Base-by-base conservation (phyloP, 2,113 vertebrate species). In the Cyrtonyx montezumae region DNA sequence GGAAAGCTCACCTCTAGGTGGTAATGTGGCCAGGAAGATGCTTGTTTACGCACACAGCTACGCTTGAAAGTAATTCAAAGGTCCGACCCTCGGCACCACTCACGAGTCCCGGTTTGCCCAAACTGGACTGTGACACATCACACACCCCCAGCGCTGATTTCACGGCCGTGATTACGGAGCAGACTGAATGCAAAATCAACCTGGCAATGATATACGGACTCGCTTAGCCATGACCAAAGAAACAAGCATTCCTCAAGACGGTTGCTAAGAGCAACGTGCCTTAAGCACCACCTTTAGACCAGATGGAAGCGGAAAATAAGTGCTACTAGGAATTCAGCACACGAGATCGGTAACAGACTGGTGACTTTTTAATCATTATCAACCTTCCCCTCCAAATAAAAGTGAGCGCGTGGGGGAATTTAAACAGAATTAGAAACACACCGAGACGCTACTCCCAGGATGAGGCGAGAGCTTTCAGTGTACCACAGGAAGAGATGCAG, bases 191-290 rank as follows among this genome's bases (percentile, higher is more conserved):
- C 63, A 80, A 90, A 87, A 91, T 7, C 93, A 65, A 93, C 28
- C 49, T 79, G 53, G 65, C 81, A 74, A 22, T 92, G 81, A 94
- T 91, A 84, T 13, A 90, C 12, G 28, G 77, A 95, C 65, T 65
- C 82, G 11, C 92, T 93, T 95, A 91, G 93, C 90, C 87, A 75
- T 83, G 77, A 88, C 95, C 92, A 97, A 93, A 97, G 96, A 97
- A 96, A 93, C 74, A 96, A 89, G 96, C 96, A 97, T 98, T 98
- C 94, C 96, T 96, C 93, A 96, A 92, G 96, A 97, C 43, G 96
- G 98, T 98, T 98, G 98, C 98, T 98, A 98, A 92, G 97, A 97
- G 98, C 98, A 98, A 98, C 98, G 65, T 97, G 78, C 84, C 81
- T 96, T 94, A 97, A 97, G 95, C 95, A 97, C 93, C 95, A 97